Conservation (phyloP, 2,113 vertebrate genomes). For the Elaphurus davidianus region DNA sequence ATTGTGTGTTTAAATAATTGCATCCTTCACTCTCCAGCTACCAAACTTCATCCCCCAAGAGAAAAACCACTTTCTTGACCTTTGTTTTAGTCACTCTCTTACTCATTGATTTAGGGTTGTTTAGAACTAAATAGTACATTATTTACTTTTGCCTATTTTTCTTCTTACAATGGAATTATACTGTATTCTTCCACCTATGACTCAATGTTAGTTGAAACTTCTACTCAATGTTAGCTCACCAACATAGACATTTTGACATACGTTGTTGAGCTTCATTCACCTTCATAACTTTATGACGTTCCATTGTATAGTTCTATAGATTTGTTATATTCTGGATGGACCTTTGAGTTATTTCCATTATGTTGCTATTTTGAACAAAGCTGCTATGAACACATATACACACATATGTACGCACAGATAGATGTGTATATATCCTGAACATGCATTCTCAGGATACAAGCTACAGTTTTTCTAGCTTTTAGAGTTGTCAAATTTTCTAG, state of each 20-base stretch:
- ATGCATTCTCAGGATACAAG: background rate
- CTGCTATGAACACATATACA: too few relatives aligned
- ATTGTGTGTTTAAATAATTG: background rate
- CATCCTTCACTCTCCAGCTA: background rate
- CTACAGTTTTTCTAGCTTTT: background rate
- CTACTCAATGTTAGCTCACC: background rate
- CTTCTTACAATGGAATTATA: background rate
- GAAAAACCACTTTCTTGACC: background rate
- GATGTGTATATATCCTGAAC: background rate
- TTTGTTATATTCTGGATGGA: background rate
- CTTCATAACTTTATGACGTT: background rate
- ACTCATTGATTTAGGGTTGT: background rate
- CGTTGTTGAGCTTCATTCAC: background rate
- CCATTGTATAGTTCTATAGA: background rate
- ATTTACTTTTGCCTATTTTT: background rate
- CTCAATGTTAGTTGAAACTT: background rate
- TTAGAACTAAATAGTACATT: background rate
- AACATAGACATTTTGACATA: background rate
- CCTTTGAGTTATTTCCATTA: background rate
- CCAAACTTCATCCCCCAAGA: background rate
- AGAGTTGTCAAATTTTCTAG: background rate
- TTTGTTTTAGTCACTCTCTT: background rate
- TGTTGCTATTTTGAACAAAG: background rate
- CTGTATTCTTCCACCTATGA: background rate
- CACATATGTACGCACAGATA: rapidly evolving